A percentile compares a stretch with the other conserved stretches of the same genome.
phyloP scores from a whole-genome alignment of 2,113 vertebrate genomes.

The Chaetodon auriga region DNA sequence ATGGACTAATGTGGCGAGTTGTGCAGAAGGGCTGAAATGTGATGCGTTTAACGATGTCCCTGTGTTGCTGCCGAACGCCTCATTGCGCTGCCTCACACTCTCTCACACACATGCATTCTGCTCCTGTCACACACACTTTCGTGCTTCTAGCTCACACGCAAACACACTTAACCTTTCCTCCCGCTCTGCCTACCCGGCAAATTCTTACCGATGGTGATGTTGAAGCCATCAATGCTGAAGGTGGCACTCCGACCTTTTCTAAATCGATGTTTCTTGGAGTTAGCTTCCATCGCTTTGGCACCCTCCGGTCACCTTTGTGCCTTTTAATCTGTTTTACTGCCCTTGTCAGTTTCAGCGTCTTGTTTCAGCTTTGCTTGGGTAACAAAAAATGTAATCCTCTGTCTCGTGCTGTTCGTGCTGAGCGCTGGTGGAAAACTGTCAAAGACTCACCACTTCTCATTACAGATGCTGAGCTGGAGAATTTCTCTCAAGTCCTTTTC shows the following conservation, averaged over 20 bases:
- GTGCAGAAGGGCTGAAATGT: constrained; percentile 52
- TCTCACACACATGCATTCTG: constrained; percentile 32
- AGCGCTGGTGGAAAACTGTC: constrained; percentile 54
- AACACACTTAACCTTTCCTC: constrained; percentile 26
- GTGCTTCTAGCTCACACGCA: constrained; percentile 30
- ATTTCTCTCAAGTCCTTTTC: constrained; percentile 53
- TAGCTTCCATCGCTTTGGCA: constrained; percentile 87
- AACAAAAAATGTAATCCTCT: constrained; percentile 39
- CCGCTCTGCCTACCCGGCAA: constrained; percentile 17
- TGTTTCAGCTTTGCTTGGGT: constrained; percentile 40
- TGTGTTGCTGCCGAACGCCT: constrained; percentile 16
- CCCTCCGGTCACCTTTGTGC: constrained; percentile 28
- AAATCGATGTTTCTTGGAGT: constrained; percentile 91
- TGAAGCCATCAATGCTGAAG: constrained; percentile 97
- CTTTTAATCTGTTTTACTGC: constrained; percentile 40
- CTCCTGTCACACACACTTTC: constrained; percentile 27
- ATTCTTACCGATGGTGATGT: constrained; percentile 95
- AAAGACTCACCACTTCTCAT: constrained; percentile 62
- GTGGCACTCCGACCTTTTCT: constrained; percentile 95
- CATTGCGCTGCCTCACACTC: constrained; percentile 37
- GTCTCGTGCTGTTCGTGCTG: constrained; percentile 45
- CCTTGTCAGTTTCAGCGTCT: constrained; percentile 49
- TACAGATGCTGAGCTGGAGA: constrained; percentile 46
- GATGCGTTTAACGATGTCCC: constrained; percentile 45
- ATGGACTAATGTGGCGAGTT: constrained; percentile 58